Percentiles rank a stretch among this genome's conserved stretches.
Evolutionary conservation across 2,888 invertebrate species (phyloP).

Genomic region (Cryptus viduatorius): DNA sequence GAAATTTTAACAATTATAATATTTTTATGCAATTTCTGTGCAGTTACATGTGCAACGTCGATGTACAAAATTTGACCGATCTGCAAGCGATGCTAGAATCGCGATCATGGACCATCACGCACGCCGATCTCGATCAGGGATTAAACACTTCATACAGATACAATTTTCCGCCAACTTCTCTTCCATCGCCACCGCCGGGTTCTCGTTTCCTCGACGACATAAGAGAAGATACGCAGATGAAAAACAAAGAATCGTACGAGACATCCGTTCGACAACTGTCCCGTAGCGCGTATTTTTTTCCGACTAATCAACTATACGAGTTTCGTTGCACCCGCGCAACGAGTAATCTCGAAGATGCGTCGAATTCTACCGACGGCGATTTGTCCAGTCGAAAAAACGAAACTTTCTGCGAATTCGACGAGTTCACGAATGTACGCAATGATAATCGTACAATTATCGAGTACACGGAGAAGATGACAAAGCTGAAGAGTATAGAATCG

Average conservation of each 20-base stretch:
- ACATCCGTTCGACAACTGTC: slow-evolving; percentile 87
- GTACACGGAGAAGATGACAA: slow-evolving; percentile 70
- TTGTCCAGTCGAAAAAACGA: slow-evolving; percentile 21
- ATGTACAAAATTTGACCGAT: slow-evolving; percentile 83
- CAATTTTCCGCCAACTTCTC: slow-evolving; percentile 83
- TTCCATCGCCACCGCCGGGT: slow-evolving; percentile 74
- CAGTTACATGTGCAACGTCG: slow-evolving; percentile 87
- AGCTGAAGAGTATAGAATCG: slow-evolving; percentile 69
- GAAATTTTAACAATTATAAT: slow-evolving; percentile 1
- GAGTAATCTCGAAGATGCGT: slow-evolving; percentile 55
- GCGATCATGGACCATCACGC: slow-evolving; percentile 86
- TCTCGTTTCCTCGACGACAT: slow-evolving; percentile 78
- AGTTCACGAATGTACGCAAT: slow-evolving; percentile 43
- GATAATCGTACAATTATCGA: slow-evolving; percentile 46
- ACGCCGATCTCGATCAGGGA: slow-evolving; percentile 72
- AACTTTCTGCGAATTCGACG: slow-evolving; percentile 49
- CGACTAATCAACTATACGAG: slow-evolving; percentile 86
- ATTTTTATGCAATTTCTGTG: slow-evolving; percentile 37
- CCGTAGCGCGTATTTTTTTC: slow-evolving; percentile 87
- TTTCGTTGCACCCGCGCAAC: slow-evolving; percentile 71
- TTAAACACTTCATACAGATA: slow-evolving; percentile 81
- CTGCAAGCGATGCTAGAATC: slow-evolving; percentile 85
- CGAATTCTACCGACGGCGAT: slow-evolving; percentile 59
- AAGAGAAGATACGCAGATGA: slow-evolving; percentile 86
- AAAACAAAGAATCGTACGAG: slow-evolving; percentile 87